phyloP scores from a whole-genome alignment of 2,113 vertebrate species.

The Pardalotus punctatus region DNA sequence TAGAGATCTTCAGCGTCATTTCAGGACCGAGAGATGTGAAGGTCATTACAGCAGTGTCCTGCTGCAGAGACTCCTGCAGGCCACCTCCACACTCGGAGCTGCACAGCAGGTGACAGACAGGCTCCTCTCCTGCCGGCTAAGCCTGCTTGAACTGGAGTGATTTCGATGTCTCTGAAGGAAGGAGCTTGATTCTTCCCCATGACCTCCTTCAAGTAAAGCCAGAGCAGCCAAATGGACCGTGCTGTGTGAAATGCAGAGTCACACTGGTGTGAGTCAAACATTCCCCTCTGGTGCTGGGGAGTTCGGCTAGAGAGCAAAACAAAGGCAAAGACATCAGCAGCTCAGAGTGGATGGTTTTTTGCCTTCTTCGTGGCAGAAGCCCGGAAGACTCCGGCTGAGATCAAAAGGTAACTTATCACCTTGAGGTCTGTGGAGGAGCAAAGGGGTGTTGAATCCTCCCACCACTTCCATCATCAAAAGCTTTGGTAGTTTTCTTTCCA shows the following conservation, averaged over 20 bases:
- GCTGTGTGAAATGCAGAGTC: neutral
- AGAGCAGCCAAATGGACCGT: neutral
- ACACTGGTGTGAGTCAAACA: neutral
- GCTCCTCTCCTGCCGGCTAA: neutral
- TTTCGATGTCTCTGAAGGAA: neutral
- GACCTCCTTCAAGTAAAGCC: slow-evolving; percentile 21
- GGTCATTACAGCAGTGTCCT: neutral
- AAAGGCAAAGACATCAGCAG: neutral
- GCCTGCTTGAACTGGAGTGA: neutral
- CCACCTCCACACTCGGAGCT: neutral
- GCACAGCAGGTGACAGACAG: neutral
- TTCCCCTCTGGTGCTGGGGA: neutral
- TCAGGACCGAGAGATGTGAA: neutral
- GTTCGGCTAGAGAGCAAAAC: neutral
- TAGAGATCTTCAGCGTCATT: neutral
- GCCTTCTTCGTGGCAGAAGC: neutral
- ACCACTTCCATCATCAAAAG: neutral
- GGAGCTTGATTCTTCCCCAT: neutral
- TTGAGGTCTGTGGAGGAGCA: neutral
- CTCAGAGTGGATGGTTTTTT: neutral
- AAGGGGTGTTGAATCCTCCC: neutral
- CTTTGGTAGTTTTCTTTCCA: neutral
- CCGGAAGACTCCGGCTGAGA: neutral
- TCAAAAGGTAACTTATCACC: neutral
- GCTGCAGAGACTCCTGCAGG: neutral